phyloP scores from a whole-genome alignment of 2,797 vertebrate species.

The Sebastiscus tertius region DNA sequence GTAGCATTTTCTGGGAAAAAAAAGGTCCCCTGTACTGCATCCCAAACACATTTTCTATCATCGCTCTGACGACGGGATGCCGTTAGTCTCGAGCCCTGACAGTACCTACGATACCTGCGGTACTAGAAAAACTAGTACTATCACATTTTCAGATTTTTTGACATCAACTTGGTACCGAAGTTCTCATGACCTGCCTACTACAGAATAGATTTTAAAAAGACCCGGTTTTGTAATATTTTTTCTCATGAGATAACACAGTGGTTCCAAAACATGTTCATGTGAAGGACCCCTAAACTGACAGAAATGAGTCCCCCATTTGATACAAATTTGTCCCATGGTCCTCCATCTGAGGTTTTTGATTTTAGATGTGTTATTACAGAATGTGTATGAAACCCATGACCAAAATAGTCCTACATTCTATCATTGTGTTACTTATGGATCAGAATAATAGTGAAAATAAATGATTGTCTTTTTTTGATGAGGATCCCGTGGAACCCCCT shows the following conservation, averaged over 20 bases:
- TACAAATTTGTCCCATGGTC: accelerated
- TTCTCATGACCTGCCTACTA: too few relatives aligned
- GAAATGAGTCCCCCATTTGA: background rate
- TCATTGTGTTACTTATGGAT: background rate
- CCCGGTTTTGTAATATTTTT: background rate
- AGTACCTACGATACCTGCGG: too few relatives aligned
- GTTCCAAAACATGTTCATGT: background rate
- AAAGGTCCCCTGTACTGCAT: too few relatives aligned
- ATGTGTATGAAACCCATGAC: background rate
- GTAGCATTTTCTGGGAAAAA: too few relatives aligned
- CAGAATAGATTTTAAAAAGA: background rate
- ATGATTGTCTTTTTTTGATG: background rate
- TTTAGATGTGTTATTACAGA: background rate
- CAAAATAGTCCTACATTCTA: background rate
- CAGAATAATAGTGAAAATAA: background rate
- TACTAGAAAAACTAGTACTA: too few relatives aligned
- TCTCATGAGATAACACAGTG: background rate
- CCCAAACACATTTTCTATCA: too few relatives aligned
- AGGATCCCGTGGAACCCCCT: too few relatives aligned
- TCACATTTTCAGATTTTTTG: too few relatives aligned
- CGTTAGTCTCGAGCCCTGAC: too few relatives aligned
- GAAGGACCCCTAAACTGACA: background rate
- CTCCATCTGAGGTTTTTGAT: background rate
- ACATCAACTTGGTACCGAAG: too few relatives aligned
- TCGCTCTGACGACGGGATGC: too few relatives aligned